phyloP scores from a whole-genome alignment of 2,888 invertebrate species.

The Cerastis rubricosa region DNA sequence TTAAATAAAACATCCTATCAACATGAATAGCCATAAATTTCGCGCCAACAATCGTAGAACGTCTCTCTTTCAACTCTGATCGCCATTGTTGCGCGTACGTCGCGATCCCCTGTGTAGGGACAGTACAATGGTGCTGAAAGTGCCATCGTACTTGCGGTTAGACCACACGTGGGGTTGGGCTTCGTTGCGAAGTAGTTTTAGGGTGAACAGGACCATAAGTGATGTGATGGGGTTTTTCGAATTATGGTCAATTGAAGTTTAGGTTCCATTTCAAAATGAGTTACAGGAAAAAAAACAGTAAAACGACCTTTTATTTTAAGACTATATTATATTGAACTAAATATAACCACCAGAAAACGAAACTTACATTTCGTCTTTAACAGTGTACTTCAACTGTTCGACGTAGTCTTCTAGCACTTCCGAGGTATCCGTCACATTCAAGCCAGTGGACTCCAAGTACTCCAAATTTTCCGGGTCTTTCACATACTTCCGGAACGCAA shows the following conservation, averaged over 20 bases:
- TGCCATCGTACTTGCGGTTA: slow-evolving; percentile 64
- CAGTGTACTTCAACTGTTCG: slow-evolving; percentile 64
- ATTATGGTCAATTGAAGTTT: not conserved
- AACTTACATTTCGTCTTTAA: slow-evolving; percentile 79
- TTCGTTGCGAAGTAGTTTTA: slow-evolving; percentile 21
- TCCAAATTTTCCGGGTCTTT: slow-evolving; percentile 65
- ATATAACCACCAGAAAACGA: not conserved
- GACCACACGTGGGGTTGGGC: slow-evolving; percentile 67
- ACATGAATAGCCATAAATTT: slow-evolving; percentile 67
- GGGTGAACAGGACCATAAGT: slow-evolving; percentile 50
- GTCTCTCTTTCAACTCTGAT: slow-evolving; percentile 60
- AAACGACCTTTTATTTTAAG: slow-evolving; percentile 11
- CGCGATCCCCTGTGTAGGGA: slow-evolving; percentile 54
- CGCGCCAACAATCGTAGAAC: slow-evolving; percentile 62
- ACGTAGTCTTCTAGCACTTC: slow-evolving; percentile 74
- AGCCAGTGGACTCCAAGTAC: slow-evolving; percentile 60
- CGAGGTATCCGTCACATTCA: slow-evolving; percentile 72
- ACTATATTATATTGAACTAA: slow-evolving; percentile 17
- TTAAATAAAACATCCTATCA: slow-evolving; percentile 68
- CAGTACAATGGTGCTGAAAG: slow-evolving; percentile 51
- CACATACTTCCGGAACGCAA: slow-evolving; percentile 70
- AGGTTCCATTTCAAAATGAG: not conserved
- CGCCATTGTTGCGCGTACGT: slow-evolving; percentile 58
- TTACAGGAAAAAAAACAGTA: not conserved
- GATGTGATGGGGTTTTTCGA: slow-evolving; percentile 12